Evolutionary conservation across 2,797 vertebrate species (phyloP).

Genomic region (Podargus strigoides): DNA sequence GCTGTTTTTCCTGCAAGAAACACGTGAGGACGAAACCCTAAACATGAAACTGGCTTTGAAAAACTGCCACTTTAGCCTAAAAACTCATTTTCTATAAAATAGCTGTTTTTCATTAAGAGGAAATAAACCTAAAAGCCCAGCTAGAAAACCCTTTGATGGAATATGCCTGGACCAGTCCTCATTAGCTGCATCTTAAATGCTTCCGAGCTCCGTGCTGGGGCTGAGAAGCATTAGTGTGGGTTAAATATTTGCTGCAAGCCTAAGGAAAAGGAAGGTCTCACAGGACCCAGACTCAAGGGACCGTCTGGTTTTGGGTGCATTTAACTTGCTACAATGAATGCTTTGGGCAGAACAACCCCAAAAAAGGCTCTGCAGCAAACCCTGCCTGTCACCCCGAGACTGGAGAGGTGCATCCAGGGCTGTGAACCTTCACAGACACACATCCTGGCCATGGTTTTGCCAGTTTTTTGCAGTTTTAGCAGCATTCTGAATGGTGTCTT

Average conservation of each 20-base stretch:
- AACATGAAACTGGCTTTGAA: neutral
- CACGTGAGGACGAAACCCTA: neutral
- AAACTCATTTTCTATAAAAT: neutral
- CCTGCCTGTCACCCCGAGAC: neutral
- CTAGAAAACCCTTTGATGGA: neutral
- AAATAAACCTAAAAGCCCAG: neutral
- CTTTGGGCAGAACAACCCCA: neutral
- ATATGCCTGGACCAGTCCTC: neutral
- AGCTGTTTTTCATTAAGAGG: neutral
- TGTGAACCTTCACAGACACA: neutral
- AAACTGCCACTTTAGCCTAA: neutral
- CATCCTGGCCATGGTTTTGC: accelerated
- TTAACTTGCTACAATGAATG: neutral
- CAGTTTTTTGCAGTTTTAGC: neutral
- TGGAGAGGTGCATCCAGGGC: neutral
- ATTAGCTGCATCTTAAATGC: neutral
- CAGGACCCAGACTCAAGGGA: neutral
- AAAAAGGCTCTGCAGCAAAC: neutral
- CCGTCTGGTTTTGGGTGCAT: accelerated
- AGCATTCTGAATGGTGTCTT: neutral
- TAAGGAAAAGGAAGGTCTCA: neutral
- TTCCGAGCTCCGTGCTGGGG: neutral
- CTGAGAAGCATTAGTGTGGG: neutral
- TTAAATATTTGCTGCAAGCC: neutral
- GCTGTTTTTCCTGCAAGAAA: neutral